Evolutionary conservation across 2,113 vertebrate genomes (phyloP).

Genomic region (Stegastes partitus): DNA sequence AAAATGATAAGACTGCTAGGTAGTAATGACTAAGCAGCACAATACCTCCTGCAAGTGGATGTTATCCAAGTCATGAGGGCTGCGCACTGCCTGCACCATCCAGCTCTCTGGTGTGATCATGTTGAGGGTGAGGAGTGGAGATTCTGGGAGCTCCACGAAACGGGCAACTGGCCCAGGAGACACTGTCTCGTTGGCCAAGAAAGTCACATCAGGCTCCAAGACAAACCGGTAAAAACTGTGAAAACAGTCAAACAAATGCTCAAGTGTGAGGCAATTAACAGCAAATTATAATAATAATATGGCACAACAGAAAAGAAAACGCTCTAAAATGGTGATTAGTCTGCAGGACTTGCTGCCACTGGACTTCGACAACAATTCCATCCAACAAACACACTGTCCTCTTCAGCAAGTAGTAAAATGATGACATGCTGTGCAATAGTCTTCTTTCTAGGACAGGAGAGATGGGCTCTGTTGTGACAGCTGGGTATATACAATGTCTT

Average conservation of each 20-base stretch:
- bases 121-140: conserved; percentile 92
- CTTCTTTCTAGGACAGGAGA: conserved; percentile 43
- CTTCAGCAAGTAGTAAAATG: conserved; percentile 43
- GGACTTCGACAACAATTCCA: conserved; percentile 23
- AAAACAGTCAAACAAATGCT: conserved; percentile 18
- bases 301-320: background rate
- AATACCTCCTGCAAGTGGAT: conserved; percentile 94
- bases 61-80: conserved; percentile 95
- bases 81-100: conserved; percentile 93
- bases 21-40: background rate
- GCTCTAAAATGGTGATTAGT: background rate
- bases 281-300: background rate
- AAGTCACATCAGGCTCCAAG: conserved; percentile 90
- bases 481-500: conserved; percentile 61
- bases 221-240: conserved; percentile 96
- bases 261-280: background rate
- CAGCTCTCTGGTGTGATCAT: conserved; percentile 97
- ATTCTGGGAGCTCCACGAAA: conserved; percentile 94
- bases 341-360: background rate
- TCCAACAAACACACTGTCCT: conserved; percentile 35
- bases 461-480: conserved; percentile 60
- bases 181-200: conserved; percentile 82
- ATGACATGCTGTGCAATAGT: conserved; percentile 64
- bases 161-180: conserved; percentile 89
- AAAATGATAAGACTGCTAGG: background rate